Conservation (phyloP, 2,113 vertebrate genomes). For the Meleagris gallopavo region DNA sequence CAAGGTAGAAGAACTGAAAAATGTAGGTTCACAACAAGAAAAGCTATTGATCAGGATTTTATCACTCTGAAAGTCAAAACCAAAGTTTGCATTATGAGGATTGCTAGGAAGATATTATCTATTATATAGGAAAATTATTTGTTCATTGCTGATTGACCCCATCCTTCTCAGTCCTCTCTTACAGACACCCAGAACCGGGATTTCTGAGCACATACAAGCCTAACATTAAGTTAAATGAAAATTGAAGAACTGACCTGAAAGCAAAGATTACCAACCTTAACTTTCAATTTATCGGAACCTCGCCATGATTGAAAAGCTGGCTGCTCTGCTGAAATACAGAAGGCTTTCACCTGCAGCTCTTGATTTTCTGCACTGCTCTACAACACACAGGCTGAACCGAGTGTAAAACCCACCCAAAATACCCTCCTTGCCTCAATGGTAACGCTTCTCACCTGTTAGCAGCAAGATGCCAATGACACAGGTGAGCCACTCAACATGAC, state of each 20-base stretch:
- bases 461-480: neutral
- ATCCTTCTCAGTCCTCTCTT: neutral
- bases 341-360: neutral
- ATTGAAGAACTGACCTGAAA: conserved; percentile 49
- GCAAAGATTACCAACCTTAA: conserved; percentile 46
- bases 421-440: too few species aligned
- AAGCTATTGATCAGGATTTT: neutral
- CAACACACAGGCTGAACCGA: neutral
- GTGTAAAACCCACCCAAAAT: neutral
- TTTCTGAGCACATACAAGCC: conserved; percentile 26
- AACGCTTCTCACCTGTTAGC: neutral
- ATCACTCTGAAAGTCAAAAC: neutral
- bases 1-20: neutral
- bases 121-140: neutral
- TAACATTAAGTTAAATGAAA: conserved; percentile 45
- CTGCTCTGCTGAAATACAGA: neutral
- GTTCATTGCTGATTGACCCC: conserved; percentile 9
- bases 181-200: neutral
- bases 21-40: neutral
- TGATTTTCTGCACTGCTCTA: neutral
- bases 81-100: neutral
- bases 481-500: neutral
- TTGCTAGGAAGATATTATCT: neutral
- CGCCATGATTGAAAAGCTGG: neutral
- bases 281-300: conserved; percentile 33